Conservation (phyloP, 2,888 invertebrate genomes). For the Trimorus sp. region DNA sequence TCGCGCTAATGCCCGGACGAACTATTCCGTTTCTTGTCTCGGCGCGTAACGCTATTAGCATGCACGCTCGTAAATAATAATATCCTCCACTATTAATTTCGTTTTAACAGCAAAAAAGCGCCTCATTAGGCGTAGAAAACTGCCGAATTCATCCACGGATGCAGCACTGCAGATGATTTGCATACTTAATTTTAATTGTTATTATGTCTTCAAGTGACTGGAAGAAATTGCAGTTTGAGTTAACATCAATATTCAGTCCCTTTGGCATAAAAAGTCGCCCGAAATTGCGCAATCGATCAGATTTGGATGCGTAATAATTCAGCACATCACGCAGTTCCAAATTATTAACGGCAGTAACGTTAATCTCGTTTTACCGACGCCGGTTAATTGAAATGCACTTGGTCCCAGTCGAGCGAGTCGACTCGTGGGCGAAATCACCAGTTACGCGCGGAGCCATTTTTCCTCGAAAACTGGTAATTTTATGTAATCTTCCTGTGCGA, state of each 20-base stretch:
- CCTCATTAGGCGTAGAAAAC: too few species aligned
- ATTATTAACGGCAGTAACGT: conserved; percentile 7
- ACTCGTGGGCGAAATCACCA: conserved; percentile 69
- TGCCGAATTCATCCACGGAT: too few species aligned
- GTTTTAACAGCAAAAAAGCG: too few species aligned
- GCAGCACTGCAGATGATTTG: too few species aligned
- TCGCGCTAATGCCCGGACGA: background rate
- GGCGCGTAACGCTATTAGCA: too few species aligned
- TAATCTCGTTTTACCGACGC: conserved; percentile 28
- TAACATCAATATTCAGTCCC: too few species aligned
- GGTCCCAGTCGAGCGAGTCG: conserved; percentile 17
- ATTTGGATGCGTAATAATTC: background rate
- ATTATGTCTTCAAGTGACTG: conserved; percentile 2
- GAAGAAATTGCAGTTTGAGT: too few species aligned
- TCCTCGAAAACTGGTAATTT: conserved; percentile 74
- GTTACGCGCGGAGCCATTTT: conserved; percentile 67
- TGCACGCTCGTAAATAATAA: too few species aligned
- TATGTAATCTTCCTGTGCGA: conserved; percentile 73
- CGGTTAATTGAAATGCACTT: conserved; percentile 43
- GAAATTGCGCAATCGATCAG: too few species aligned
- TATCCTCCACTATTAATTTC: too few species aligned
- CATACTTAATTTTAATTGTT: conserved; percentile 6
- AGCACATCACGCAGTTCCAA: conserved; percentile 8
- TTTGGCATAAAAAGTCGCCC: too few species aligned
- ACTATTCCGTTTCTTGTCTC: background rate